These are phyloP conservation scores for Drosophila littoralis DNA, from an alignment of 1,140 invertebrate species.

Conservation along the genomic window DNA sequence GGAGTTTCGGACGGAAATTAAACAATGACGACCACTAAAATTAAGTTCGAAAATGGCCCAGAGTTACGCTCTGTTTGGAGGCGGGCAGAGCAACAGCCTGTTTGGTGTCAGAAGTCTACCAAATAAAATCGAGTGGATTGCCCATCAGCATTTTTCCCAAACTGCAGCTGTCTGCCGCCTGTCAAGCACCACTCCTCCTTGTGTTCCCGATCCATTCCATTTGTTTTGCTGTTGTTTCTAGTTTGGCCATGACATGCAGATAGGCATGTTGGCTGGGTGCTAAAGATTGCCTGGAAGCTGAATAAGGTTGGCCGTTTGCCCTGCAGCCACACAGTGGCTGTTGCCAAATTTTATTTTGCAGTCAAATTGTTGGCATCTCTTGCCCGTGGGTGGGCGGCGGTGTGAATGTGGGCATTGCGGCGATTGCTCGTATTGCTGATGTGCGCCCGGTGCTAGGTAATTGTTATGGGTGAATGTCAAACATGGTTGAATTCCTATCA, in stretches of 20 bases:
- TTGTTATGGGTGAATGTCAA: conserved; percentile 38
- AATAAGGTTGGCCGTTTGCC: conserved; percentile 53
- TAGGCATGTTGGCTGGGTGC: conserved; percentile 15
- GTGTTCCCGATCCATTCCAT: background rate
- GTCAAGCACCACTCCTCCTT: conserved; percentile 37
- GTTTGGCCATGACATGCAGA: background rate
- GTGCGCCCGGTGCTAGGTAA: conserved; percentile 20
- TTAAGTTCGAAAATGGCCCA: conserved; percentile 60
- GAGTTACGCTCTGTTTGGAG: conserved; percentile 47
- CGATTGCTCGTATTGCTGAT: background rate
- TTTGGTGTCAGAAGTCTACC: conserved; percentile 22
- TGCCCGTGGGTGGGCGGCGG: conserved; percentile 6
- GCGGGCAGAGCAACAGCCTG: background rate
- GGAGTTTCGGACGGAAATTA: conserved; percentile 35
- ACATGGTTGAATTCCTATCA: conserved; percentile 24
- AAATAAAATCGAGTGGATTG: conserved; percentile 73
- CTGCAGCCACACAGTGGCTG: conserved; percentile 29
- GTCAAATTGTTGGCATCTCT: conserved; percentile 75
- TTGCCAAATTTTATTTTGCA: conserved; percentile 80
- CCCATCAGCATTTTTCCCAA: conserved; percentile 72
- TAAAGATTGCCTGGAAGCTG: conserved; percentile 25
- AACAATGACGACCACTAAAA: conserved; percentile 63
- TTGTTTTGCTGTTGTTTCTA: conserved; percentile 15
- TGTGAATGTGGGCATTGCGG: background rate
- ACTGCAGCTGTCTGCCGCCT: conserved; percentile 69